Evolutionary conservation across 2,113 vertebrate genomes (phyloP).

Genomic region (Hepsetus odoe): DNA sequence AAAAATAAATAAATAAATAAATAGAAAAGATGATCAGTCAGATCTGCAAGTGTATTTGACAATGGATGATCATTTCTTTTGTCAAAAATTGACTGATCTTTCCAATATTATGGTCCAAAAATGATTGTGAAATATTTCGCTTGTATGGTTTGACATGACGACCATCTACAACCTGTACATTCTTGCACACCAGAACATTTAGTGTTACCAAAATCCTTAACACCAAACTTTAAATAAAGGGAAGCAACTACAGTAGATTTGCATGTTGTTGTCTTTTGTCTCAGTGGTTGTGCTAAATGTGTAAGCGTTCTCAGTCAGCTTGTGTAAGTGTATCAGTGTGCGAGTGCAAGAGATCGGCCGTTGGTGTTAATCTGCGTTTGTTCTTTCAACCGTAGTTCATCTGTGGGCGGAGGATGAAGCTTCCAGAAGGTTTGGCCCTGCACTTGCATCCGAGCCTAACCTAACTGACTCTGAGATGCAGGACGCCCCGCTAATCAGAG

Average conservation of each 20-base stretch:
- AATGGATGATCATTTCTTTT: no score
- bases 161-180: no score
- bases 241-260: background rate
- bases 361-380: slow-evolving; percentile 76
- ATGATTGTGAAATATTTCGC: no score
- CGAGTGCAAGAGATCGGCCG: slow-evolving; percentile 51
- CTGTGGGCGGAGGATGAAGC: slow-evolving; percentile 81
- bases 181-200: no score
- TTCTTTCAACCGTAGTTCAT: slow-evolving; percentile 79
- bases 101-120: no score
- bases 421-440: slow-evolving; percentile 70
- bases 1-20: no score
- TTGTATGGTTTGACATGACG: no score
- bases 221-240: background rate
- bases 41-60: no score
- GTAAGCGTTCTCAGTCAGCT: slow-evolving; percentile 28
- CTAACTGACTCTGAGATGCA: slow-evolving; percentile 74
- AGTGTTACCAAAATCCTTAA: slow-evolving; percentile 38
- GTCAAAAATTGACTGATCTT: no score
- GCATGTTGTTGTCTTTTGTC: background rate
- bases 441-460: slow-evolving; percentile 75
- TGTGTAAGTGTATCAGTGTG: slow-evolving; percentile 42
- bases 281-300: slow-evolving; percentile 15
- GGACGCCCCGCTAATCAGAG: slow-evolving; percentile 74
- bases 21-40: no score